Base-by-base conservation (phyloP, 1,140 invertebrate genomes). In the Portunus trituberculatus region DNA sequence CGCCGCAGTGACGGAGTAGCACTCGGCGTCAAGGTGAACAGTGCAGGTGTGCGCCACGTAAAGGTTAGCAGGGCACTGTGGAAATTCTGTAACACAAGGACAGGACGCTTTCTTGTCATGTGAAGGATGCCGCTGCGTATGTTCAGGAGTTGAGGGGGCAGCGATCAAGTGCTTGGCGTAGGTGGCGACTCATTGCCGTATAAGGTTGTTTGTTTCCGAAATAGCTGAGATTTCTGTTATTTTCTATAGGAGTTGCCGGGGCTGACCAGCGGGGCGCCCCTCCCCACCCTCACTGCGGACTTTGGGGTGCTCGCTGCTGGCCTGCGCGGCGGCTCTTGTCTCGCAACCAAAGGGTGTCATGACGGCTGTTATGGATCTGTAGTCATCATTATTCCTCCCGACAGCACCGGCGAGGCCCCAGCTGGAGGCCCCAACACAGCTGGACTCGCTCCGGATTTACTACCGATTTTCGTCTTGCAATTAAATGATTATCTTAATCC, bases 301-400 rank as follows among this genome's bases (percentile, higher is more conserved):
- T 76, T 25, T 76, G 67, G 67, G 67, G 25, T n/a, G 67, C 39
- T 39, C 39, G 39, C 28, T 2, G 88, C 52, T 91, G 25, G 46
- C 28, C 28, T 82, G 6, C 28, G 52, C 29, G 8, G 29, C 52
- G 59, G 90, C 31, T 39, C 67, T 31, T 76, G 52, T 39, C 90
- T 76, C 46, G 32, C 39, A 39, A 31, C 39, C 90, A 67, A 76
- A 46, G 59, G 90, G 67, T 39, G 52, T 67, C 90, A 91, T 91
- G 90, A 76, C 32, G 90, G 25, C 90, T 91, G 52, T 91, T 76
- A 91, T 91, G 52, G 90, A 91, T 91, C 67, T 76, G 52, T 76
- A 31, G 31, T 32, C 90, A 91, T 91, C 67, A 91, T n/a, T 76
- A 91, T 67, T 91, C 59, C 90, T 76, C 28, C 28, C 48, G 90